phyloP scores from a whole-genome alignment of 2,888 invertebrate genomes.

The Drosophila putrida region DNA sequence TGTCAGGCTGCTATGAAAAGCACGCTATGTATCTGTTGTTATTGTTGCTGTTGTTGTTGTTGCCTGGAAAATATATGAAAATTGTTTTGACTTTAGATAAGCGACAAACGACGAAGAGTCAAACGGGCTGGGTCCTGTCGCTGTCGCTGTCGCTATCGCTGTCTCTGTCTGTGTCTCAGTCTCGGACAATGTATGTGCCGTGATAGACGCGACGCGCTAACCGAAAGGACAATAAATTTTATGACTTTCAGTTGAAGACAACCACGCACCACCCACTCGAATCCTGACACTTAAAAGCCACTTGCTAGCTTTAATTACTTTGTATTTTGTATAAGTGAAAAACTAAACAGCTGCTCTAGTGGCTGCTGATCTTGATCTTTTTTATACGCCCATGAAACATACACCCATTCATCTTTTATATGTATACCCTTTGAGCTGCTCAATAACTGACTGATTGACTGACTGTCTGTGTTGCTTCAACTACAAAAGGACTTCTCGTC shows the following conservation, averaged over 20 bases:
- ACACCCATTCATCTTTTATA: constrained; percentile 10
- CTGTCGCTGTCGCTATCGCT: not conserved
- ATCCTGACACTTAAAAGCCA: constrained; percentile 49
- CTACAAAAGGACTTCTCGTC: constrained; percentile 24
- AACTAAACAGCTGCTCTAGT: constrained; percentile 67
- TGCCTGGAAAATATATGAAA: constrained; percentile 78
- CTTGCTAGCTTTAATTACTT: constrained; percentile 68
- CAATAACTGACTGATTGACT: constrained; percentile 20
- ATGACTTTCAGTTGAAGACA: constrained; percentile 78
- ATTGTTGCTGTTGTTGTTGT: constrained; percentile 21
- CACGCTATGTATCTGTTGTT: constrained; percentile 36
- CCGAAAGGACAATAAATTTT: constrained; percentile 81
- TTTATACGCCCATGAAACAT: not conserved
- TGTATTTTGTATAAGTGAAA: constrained; percentile 10
- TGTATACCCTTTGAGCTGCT: constrained; percentile 37
- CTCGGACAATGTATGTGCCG: constrained; percentile 49
- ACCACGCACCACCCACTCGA: constrained; percentile 8
- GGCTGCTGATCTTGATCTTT: constrained; percentile 45
- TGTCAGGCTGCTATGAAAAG: constrained; percentile 82
- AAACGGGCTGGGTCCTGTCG: constrained; percentile 32
- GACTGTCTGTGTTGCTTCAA: constrained; percentile 14
- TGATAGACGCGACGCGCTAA: constrained; percentile 71
- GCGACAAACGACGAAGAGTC: constrained; percentile 66
- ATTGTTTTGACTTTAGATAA: constrained; percentile 85
- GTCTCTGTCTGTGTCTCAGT: not conserved